Percentiles rank a stretch among this genome's conserved stretches.
Evolutionary conservation across 2,113 vertebrate genomes (phyloP).

Genomic region (Macrotis lagotis): DNA sequence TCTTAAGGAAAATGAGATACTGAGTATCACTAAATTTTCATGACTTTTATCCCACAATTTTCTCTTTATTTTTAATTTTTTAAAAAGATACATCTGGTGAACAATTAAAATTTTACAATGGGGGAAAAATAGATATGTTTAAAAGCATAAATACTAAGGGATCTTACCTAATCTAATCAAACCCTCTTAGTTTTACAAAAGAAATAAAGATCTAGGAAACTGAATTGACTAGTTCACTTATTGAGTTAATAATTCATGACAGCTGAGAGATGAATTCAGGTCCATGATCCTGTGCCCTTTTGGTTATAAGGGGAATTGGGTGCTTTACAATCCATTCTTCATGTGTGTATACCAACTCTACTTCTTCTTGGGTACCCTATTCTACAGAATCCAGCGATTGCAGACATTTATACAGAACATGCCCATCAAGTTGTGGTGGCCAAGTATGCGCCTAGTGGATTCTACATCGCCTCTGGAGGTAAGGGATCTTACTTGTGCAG

Average conservation of each 20-base stretch:
- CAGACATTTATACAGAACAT: conserved; percentile 98
- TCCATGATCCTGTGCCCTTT: not conserved
- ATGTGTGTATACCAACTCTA: not conserved
- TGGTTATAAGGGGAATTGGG: rapidly evolving
- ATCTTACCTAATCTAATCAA: not conserved
- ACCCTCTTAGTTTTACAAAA: not conserved
- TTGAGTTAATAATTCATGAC: not conserved
- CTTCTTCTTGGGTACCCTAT: not conserved
- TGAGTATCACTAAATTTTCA: no score
- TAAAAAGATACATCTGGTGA: no score
- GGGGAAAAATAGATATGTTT: no score
- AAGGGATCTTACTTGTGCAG: conserved; percentile 11
- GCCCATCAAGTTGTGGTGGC: conserved; percentile 94
- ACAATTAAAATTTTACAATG: no score
- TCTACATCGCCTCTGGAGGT: conserved; percentile 99
- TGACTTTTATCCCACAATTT: no score
- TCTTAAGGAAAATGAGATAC: no score
- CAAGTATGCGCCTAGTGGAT: conserved; percentile 96
- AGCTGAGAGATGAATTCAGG: not conserved
- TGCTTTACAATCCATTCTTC: rapidly evolving
- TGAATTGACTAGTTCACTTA: not conserved
- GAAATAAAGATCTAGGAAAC: no score
- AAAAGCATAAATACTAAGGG: not conserved
- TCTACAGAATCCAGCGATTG: conserved; percentile 93
- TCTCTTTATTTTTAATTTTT: no score